Conservation (phyloP, 1,140 invertebrate genomes). For the Cotesia vestalis region DNA sequence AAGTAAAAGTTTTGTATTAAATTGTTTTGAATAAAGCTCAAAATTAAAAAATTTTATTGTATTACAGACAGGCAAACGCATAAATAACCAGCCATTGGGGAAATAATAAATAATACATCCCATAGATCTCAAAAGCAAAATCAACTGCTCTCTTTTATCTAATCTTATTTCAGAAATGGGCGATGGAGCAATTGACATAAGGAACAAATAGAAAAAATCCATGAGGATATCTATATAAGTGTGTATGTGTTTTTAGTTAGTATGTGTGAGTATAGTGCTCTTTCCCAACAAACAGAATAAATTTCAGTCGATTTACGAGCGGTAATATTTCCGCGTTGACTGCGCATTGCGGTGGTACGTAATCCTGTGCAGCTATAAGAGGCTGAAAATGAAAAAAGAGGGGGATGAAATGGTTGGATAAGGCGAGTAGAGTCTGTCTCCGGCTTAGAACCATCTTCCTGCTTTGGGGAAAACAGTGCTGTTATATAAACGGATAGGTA, state of each 20-base stretch:
- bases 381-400: constrained; percentile 21
- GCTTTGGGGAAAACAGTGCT: constrained; percentile 1
- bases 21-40: no score
- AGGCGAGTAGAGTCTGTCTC: constrained; percentile 30
- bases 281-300: constrained; percentile 29
- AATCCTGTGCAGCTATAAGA: constrained; percentile 44
- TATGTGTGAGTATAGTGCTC: neutral
- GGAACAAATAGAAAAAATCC: neutral
- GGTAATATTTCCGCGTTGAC: constrained; percentile 45
- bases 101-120: neutral
- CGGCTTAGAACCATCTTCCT: constrained; percentile 31
- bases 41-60: no score
- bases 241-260: no score
- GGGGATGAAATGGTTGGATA: constrained; percentile 21
- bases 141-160: constrained; percentile 3
- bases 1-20: no score
- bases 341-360: constrained; percentile 53
- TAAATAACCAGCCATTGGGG: neutral
- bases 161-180: constrained; percentile 3
- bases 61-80: no score
- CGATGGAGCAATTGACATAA: constrained; percentile 18
- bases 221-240: no score
- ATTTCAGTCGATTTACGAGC: constrained; percentile 42
- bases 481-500: constrained; percentile 33
- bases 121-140: neutral